phyloP scores from a whole-genome alignment of 2,113 vertebrate species.

The Coracopsis vasa region DNA sequence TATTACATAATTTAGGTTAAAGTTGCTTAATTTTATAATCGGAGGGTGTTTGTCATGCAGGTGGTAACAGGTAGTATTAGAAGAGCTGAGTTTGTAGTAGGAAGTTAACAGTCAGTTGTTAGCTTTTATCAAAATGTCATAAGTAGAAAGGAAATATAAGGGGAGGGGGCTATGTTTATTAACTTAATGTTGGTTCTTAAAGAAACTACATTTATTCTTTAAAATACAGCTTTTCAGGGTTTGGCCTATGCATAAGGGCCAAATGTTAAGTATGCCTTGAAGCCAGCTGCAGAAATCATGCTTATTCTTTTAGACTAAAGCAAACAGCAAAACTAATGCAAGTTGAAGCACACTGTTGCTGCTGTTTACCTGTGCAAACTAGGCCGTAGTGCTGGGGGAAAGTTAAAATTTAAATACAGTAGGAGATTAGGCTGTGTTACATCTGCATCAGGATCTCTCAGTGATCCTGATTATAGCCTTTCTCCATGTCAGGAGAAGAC shows the following conservation, averaged over 20 bases:
- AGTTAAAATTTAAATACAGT: background rate
- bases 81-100: background rate
- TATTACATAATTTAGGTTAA: background rate
- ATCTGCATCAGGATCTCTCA: background rate
- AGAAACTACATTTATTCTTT: background rate
- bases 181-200: background rate
- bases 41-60: background rate
- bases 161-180: background rate
- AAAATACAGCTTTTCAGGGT: background rate
- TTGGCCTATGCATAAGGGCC: background rate
- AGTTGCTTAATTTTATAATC: background rate
- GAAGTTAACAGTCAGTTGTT: background rate
- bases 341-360: background rate
- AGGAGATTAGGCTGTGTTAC: background rate
- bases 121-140: background rate
- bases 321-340: background rate
- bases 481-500: background rate
- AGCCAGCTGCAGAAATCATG: background rate
- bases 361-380: background rate
- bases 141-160: background rate
- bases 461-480: background rate
- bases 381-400: background rate
- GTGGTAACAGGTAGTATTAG: background rate
- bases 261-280: fast-evolving
- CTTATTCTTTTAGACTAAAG: background rate